Evolutionary conservation across 2,888 invertebrate genomes (phyloP), one percentile per base, ranked within the genome.

Genomic region (Cordilura impudica): DNA sequence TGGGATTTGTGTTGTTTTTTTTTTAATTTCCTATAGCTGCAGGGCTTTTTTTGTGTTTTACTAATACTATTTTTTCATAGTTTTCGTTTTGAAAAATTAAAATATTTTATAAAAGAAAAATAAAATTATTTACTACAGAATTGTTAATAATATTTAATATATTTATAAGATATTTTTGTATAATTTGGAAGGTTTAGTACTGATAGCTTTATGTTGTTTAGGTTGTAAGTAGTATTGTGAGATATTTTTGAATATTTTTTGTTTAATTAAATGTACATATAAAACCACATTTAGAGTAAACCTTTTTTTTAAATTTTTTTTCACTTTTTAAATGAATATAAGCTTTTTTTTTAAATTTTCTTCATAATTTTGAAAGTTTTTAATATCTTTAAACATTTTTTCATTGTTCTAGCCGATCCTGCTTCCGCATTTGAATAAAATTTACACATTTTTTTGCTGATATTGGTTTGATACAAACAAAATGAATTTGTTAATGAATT

Each of bases 341-440:
- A 61, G 26, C 14, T 16, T 65, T 35, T 4, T 51, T 23, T 21
- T 53, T 45, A 45, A n/a, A 58, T 82, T 73, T 81, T 81, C 82
- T 83, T 39, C 45, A 58, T 19, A 67, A 80, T 65, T 71, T 35
- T 60, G 53, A 16, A 54, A n/a, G 39, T 80, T 45, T 67, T 43
- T 43, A 31, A 54, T 49, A 8, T 21, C 14, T 56, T 45, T 58
- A 51, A 67, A 60, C 66, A 60, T 72, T 81, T 83, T 58, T 86
- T 86, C 85, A 85, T 87, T 88, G 85, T 86, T 86, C 87, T 84
- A 83, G 86, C 86, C 88, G 89, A 89, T 89, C 90, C 89, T 89
- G 89, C 90, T 89, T 89, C 89, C 87, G 85, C 83, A 87, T 87
- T 86, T 87, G 84, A 81, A 81, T 83, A 69, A 79, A 84, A 83